Evolutionary conservation across 1,140 invertebrate genomes (phyloP), one percentile per base, ranked within the genome.

Genomic region (Carcinoscorpius rotundicauda): DNA sequence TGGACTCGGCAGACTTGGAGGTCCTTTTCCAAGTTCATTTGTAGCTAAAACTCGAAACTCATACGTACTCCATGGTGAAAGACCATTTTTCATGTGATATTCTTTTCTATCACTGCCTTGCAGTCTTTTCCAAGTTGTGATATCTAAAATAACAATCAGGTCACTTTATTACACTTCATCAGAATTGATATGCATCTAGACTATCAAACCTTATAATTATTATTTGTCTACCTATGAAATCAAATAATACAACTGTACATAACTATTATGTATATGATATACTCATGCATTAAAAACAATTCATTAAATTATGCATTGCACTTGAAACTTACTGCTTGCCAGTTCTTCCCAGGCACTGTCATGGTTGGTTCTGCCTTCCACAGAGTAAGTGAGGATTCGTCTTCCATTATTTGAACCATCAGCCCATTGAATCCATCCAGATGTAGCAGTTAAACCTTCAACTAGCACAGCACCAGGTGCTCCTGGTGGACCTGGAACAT

Each of bases 31-130:
- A 49, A 88, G 80, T 68, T 83, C 81, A 76, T 97, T 98, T 48
- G 85, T 84, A 9, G 93, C 92, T 68, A 84, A 80, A 3, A 98
- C 85, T 67, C 91, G 81, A 74, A 98, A 98, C 74, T 90, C 88
- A 75, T 98, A 98, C 0, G 84, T 84, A 0, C 89, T 90, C 82
- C 87, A 94, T 0, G 94, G 93, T 63, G 85, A 85, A 4, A 98
- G 77, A 9, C 72, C 66, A 67, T 67, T 65, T 52, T 61, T 53
- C 4, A 73, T 29, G 9, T 66, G 10, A 49, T 64, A 50, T 55
- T 68, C 60, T 60, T 58, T 67, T 55, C 72, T 29, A 53, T 62
- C 67, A 52, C 9, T 64, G 10, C 64, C 64, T 51, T 9, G 52
- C 6, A 52, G 58, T 49, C n/a, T 57, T 11, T 11, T 57, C 5